Percentiles rank a stretch among this genome's conserved stretches.
These are phyloP conservation scores for Typhlomys cinereus DNA, from an alignment of 2,113 vertebrate genomes.

Conservation along the genomic window DNA sequence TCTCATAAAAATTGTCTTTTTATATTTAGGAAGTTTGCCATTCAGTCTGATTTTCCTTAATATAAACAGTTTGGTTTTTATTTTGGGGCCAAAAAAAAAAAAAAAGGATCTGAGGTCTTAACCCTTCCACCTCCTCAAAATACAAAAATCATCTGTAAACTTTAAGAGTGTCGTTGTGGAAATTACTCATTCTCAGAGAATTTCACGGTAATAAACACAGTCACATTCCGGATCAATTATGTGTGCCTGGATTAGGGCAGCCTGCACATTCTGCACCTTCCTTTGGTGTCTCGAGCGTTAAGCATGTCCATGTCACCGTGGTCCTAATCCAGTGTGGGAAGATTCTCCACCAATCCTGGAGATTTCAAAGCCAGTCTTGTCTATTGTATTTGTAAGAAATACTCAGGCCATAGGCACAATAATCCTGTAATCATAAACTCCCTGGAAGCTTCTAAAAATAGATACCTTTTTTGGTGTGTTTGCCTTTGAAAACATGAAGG, in stretches of 20 bases:
- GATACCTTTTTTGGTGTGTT: not conserved
- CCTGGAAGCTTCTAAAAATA: not conserved
- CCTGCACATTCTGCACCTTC: not conserved
- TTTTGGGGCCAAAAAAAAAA: not conserved
- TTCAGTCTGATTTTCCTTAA: not conserved
- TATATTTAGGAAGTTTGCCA: not conserved
- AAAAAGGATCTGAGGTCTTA: not conserved
- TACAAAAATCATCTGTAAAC: slow-evolving; percentile 60
- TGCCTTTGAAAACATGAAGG: slow-evolving; percentile 12
- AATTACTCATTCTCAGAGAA: slow-evolving; percentile 66
- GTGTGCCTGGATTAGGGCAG: slow-evolving; percentile 58
- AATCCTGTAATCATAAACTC: not conserved
- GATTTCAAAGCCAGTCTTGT: slow-evolving; percentile 26
- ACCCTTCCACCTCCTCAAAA: slow-evolving; percentile 52
- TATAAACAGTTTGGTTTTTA: slow-evolving; percentile 6
- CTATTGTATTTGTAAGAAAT: slow-evolving; percentile 48
- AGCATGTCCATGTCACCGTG: not conserved
- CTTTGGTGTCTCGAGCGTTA: slow-evolving; percentile 22
- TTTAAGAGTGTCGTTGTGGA: slow-evolving; percentile 39
- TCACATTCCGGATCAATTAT: slow-evolving; percentile 74
- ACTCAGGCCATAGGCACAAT: not conserved
- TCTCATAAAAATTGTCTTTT: not conserved
- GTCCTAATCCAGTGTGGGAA: not conserved
- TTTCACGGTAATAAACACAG: slow-evolving; percentile 54
- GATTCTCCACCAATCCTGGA: not conserved